A percentile compares a stretch with the other conserved stretches of the same genome.
phyloP scores from a whole-genome alignment of 1,140 invertebrate genomes.

The Apolygus lucorum region DNA sequence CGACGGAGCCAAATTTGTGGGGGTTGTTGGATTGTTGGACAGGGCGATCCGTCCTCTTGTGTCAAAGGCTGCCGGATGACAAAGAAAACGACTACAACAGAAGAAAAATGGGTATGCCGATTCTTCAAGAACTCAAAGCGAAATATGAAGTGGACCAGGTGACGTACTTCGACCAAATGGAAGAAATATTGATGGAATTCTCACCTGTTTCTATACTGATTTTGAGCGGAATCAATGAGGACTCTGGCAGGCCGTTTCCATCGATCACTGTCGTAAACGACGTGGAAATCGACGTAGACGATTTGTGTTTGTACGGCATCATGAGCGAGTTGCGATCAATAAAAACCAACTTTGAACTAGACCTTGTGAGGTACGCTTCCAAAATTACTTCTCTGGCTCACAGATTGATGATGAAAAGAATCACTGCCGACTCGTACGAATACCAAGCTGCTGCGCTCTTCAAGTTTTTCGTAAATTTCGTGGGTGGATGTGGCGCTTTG shows the following conservation, averaged over 20 bases:
- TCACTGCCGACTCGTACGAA: constrained; percentile 59
- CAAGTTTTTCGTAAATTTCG: constrained; percentile 68
- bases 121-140: background rate
- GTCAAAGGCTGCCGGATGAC: background rate
- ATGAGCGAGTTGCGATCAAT: constrained; percentile 55
- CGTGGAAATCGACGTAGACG: background rate
- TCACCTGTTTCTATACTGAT: background rate
- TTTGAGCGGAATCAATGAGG: background rate
- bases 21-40: constrained; percentile 4
- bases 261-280: background rate
- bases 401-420: constrained; percentile 61
- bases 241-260: background rate
- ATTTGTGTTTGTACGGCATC: background rate
- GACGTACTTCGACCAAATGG: background rate
- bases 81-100: background rate
- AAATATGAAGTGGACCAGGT: background rate
- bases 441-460: constrained; percentile 90
- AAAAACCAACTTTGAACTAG: constrained; percentile 78
- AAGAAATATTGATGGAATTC: background rate
- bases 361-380: constrained; percentile 85
- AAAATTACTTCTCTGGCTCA: constrained; percentile 92
- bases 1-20: background rate
- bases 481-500: constrained; percentile 71
- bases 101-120: no score
- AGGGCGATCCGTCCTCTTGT: background rate